Conservation (phyloP, 2,888 invertebrate genomes). For the Drosophila hamatofila region DNA sequence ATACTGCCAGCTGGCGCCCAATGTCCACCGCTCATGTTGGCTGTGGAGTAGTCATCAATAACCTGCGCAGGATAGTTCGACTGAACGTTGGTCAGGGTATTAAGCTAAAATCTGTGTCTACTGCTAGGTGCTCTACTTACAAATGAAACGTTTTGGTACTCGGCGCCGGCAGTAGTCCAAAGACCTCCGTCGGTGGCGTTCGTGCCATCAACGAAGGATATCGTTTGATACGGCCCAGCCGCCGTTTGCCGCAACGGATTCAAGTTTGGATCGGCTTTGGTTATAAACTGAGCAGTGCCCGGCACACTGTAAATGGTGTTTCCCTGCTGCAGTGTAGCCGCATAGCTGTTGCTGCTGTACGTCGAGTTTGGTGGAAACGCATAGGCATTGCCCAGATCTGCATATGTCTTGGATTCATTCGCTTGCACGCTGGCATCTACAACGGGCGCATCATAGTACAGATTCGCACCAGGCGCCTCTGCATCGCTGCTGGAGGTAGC, state of each 20-base stretch:
- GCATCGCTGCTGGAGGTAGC: slow-evolving; percentile 40
- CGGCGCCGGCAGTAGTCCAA: slow-evolving; percentile 71
- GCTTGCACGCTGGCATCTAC: slow-evolving; percentile 78
- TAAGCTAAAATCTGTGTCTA: slow-evolving; percentile 3
- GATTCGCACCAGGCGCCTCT: slow-evolving; percentile 31
- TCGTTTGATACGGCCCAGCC: slow-evolving; percentile 75
- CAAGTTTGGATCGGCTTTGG: slow-evolving; percentile 83
- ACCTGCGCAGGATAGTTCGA: slow-evolving; percentile 82
- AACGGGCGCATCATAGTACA: slow-evolving; percentile 77
- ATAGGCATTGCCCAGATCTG: slow-evolving; percentile 83
- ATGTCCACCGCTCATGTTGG: slow-evolving; percentile 73
- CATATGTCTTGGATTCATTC: slow-evolving; percentile 84
- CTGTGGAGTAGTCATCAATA: slow-evolving; percentile 81
- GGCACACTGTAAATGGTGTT: slow-evolving; percentile 81
- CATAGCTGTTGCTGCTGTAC: slow-evolving; percentile 69
- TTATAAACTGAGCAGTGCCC: slow-evolving; percentile 77
- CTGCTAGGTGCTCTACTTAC: slow-evolving; percentile 67
- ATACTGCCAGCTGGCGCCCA: slow-evolving; percentile 65
- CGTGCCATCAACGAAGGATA: slow-evolving; percentile 78
- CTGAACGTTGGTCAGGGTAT: slow-evolving; percentile 48
- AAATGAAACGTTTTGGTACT: slow-evolving; percentile 79
- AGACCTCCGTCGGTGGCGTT: slow-evolving; percentile 74
- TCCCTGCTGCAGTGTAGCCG: slow-evolving; percentile 68
- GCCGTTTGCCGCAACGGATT: slow-evolving; percentile 80
- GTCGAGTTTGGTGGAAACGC: slow-evolving; percentile 74